A percentile compares a stretch with the other conserved stretches of the same genome.
Conservation (phyloP, 2,113 vertebrate species). For the Laticauda colubrina region DNA sequence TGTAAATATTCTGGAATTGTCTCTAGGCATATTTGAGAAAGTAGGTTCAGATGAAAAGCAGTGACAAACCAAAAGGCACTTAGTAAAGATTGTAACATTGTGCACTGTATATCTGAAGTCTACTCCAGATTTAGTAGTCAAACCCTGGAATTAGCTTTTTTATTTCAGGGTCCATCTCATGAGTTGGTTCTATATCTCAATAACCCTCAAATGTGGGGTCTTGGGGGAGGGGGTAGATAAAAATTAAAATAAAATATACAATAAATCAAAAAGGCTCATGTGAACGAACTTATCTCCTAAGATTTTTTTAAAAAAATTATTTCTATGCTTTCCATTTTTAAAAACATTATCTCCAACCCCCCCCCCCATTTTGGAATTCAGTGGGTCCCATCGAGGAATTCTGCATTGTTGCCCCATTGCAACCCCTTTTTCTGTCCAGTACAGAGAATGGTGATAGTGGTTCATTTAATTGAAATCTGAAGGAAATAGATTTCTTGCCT, state of each 20-base stretch:
- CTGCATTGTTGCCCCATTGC: neutral
- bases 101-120: neutral
- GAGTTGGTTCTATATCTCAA: neutral
- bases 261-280: neutral
- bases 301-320: neutral
- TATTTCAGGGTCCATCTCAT: neutral
- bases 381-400: neutral
- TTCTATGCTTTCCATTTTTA: neutral
- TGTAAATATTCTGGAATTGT: neutral
- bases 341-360: neutral
- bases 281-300: neutral
- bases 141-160: neutral
- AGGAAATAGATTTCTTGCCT: neutral
- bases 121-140: neutral
- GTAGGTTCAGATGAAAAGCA: neutral
- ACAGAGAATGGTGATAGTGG: neutral
- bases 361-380: neutral
- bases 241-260: neutral
- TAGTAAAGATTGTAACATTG: neutral
- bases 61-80: neutral
- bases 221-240: neutral
- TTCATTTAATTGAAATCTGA: neutral
- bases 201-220: neutral
- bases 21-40: neutral
- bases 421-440: neutral